These are phyloP conservation scores for Drosophila setosimentum DNA, from an alignment of 2,888 invertebrate species.

Conservation along the genomic window DNA sequence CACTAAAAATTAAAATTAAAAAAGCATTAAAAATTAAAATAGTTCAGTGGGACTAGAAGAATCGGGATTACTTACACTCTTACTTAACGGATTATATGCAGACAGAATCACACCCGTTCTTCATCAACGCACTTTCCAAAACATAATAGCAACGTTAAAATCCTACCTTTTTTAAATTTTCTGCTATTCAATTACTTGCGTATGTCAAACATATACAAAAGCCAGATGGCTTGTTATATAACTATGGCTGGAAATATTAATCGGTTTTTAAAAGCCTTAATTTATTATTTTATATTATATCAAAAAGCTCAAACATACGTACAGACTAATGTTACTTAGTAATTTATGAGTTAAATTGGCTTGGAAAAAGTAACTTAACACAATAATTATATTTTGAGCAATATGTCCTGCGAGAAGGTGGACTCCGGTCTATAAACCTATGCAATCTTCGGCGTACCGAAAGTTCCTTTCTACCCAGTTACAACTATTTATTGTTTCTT, in stretches of 20 bases:
- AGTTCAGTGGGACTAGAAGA: neutral
- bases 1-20: neutral
- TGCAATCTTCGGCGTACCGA: constrained; percentile 1
- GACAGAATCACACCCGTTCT: neutral
- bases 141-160: neutral
- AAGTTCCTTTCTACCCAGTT: constrained; percentile 41
- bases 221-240: neutral
- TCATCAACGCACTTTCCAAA: neutral
- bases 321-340: neutral
- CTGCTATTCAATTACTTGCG: neutral
- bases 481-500: constrained; percentile 50
- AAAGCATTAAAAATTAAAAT: neutral
- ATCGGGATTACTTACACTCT: neutral
- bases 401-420: neutral
- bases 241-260: neutral
- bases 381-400: neutral
- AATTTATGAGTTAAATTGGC: neutral
- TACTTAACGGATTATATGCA: neutral
- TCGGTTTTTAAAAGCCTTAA: neutral
- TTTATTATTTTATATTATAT: neutral
- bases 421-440: neutral
- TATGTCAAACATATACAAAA: too few relatives aligned
- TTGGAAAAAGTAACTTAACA: neutral
- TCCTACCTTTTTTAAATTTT: neutral
- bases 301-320: neutral